Conservation (phyloP, 2,888 invertebrate species). For the Onthophagus sagittarius region DNA sequence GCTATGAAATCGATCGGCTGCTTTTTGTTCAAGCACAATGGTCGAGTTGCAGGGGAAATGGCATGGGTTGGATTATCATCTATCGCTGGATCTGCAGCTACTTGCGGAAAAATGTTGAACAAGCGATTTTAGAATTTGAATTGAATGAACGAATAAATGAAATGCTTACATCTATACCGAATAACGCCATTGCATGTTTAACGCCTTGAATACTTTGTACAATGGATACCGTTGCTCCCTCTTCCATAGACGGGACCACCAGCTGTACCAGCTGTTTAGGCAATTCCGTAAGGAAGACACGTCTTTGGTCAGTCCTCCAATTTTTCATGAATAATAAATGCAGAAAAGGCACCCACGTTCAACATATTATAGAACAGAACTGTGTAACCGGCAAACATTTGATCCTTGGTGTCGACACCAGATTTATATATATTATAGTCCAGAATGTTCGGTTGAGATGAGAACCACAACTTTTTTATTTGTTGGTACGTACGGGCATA, state of each 20-base stretch:
- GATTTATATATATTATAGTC: neutral
- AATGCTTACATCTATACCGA: neutral
- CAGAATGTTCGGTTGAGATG: too few species aligned
- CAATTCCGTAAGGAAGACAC: neutral
- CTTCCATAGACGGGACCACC: too few species aligned
- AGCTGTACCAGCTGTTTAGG: neutral
- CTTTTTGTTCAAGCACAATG: too few species aligned
- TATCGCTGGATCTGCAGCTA: too few species aligned
- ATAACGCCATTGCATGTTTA: neutral
- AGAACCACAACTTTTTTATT: too few species aligned
- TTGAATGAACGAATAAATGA: too few species aligned
- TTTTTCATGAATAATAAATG: neutral
- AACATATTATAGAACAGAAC: neutral
- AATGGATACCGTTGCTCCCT: neutral
- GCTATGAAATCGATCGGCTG: too few species aligned
- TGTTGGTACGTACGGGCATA: too few species aligned
- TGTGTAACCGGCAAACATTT: neutral
- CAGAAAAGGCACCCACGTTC: neutral
- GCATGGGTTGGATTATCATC: too few species aligned
- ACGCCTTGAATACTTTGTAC: neutral
- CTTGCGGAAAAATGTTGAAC: too few species aligned
- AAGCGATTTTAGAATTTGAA: too few species aligned
- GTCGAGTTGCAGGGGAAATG: too few species aligned
- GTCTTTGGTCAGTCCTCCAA: neutral
- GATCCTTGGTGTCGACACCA: neutral